A percentile compares a stretch with the other conserved stretches of the same genome.
These are phyloP conservation scores for Gryllus longicercus DNA, from an alignment of 2,888 invertebrate species.

Conservation along the genomic window DNA sequence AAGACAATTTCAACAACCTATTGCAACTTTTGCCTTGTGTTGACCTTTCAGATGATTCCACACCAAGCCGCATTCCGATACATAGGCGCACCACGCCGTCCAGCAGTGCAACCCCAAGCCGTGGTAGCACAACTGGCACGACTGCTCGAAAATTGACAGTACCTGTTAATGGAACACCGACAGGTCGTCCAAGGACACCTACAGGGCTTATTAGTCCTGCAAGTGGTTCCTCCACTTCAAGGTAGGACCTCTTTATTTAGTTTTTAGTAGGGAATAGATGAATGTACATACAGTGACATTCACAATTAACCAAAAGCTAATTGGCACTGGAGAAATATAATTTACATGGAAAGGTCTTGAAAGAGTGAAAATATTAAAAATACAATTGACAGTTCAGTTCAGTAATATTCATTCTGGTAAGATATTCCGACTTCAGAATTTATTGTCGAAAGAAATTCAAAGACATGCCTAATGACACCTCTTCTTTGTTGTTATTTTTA, in stretches of 20 bases:
- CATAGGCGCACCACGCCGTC: slow-evolving; percentile 49
- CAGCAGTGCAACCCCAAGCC: slow-evolving; percentile 45
- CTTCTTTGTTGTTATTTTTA: too few relatives aligned
- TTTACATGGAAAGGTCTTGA: too few relatives aligned
- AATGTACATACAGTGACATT: too few relatives aligned
- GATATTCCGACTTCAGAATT: too few relatives aligned
- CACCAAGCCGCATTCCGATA: slow-evolving; percentile 75
- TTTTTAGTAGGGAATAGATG: too few relatives aligned
- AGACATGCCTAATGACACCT: too few relatives aligned
- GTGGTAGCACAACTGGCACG: slow-evolving; percentile 30
- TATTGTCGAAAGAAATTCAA: too few relatives aligned
- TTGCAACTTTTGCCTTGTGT: slow-evolving; percentile 18
- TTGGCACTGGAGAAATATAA: too few relatives aligned
- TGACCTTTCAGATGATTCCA: slow-evolving; percentile 62
- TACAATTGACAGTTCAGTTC: too few relatives aligned
- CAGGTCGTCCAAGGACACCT: slow-evolving; percentile 67
- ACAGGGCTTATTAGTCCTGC: slow-evolving; percentile 75
- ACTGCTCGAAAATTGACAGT: slow-evolving; percentile 40
- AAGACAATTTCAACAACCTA: not conserved
- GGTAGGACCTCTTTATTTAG: not conserved
- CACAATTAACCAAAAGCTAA: too few relatives aligned
- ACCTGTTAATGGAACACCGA: slow-evolving; percentile 42
- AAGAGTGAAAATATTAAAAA: too few relatives aligned
- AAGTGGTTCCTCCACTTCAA: slow-evolving; percentile 53
- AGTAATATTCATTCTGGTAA: too few relatives aligned